phyloP scores from a whole-genome alignment of 2,113 vertebrate genomes.

The Pterocles gutturalis region DNA sequence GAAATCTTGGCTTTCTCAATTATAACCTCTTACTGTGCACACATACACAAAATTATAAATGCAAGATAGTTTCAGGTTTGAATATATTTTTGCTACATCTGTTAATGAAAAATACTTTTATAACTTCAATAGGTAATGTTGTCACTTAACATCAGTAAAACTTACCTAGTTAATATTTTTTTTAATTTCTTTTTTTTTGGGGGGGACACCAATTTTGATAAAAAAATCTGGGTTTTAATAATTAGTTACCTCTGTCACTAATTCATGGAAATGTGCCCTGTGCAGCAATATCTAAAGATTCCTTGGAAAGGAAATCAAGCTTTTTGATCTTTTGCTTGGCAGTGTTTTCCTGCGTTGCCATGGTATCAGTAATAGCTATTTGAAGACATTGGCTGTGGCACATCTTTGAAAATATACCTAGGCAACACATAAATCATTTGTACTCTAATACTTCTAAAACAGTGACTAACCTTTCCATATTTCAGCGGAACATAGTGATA shows the following conservation, averaged over 20 bases:
- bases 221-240: slow-evolving; percentile 43
- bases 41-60: background rate
- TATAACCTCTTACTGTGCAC: background rate
- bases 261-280: background rate
- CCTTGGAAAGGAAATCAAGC: slow-evolving; percentile 37
- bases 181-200: background rate
- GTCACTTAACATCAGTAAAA: background rate
- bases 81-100: background rate
- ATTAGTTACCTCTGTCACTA: slow-evolving; percentile 15
- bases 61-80: background rate
- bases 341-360: slow-evolving; percentile 54
- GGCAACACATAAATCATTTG: slow-evolving; percentile 17
- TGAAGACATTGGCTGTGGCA: background rate
- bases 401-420: slow-evolving; percentile 45
- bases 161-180: slow-evolving; percentile 7
- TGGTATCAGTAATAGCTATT: slow-evolving; percentile 38
- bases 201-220: background rate
- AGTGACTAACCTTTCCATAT: background rate
- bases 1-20: background rate
- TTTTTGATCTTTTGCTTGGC: slow-evolving; percentile 55
- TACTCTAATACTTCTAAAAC: background rate
- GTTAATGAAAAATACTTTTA: background rate
- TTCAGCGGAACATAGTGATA: background rate
- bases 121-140: background rate
- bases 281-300: slow-evolving; percentile 18